A percentile compares a stretch with the other conserved stretches of the same genome.
Conservation (phyloP, 30 jellyfish, hydroid and myxozoan species). For the Aurelia aurita region DNA sequence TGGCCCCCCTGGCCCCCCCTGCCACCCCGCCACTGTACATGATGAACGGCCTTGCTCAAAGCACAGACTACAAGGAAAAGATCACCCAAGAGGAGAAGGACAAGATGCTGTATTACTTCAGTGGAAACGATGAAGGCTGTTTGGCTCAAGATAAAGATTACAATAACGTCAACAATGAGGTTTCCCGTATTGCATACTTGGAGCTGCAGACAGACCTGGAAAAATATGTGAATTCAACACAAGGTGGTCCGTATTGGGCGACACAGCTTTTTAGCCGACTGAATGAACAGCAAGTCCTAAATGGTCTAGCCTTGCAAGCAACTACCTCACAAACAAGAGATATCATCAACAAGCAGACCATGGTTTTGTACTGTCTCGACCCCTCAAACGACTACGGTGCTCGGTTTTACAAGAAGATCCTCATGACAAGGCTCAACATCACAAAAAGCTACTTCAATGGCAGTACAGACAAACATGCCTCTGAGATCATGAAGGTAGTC, state of each 20-base stretch:
- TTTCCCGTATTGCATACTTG: conserved; percentile 62
- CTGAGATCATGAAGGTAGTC: conserved; percentile 31
- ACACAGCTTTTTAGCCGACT: conserved; percentile 46
- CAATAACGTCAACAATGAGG: conserved; percentile 56
- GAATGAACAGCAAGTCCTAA: conserved; percentile 34
- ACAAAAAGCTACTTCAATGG: conserved; percentile 48
- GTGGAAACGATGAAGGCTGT: conserved; percentile 41
- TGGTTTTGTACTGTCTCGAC: conserved; percentile 58
- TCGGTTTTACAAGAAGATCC: conserved; percentile 32
- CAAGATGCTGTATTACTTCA: conserved; percentile 40
- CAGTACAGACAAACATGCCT: background rate
- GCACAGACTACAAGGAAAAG: conserved; percentile 43
- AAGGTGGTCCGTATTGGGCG: conserved; percentile 72
- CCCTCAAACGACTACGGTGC: conserved; percentile 55
- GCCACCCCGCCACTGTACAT: too few relatives aligned
- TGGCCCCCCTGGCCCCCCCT: too few relatives aligned
- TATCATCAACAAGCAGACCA: conserved; percentile 53
- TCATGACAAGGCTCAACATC: conserved; percentile 46
- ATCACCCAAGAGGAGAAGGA: conserved; percentile 58
- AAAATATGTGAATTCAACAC: conserved; percentile 17
- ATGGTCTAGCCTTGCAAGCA: conserved; percentile 52
- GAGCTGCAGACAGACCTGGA: conserved; percentile 49
- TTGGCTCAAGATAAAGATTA: conserved; percentile 35
- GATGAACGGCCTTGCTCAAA: conserved; percentile 60
- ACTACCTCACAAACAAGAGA: conserved; percentile 25